Evolutionary conservation across 2,888 invertebrate species (phyloP).

Genomic region (Sminthurides aquaticus): DNA sequence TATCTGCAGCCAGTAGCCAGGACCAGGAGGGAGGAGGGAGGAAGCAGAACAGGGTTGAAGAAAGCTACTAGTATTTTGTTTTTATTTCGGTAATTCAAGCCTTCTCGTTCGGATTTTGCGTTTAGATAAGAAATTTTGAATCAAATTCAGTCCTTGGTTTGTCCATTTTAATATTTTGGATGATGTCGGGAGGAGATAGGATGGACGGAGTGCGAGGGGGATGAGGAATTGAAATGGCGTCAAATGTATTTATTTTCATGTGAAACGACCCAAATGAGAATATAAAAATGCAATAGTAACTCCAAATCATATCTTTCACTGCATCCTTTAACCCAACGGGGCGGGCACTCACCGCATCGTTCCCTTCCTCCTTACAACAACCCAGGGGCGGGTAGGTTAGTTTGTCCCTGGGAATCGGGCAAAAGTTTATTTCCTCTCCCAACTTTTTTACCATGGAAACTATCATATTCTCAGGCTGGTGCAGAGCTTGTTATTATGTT

Average conservation of each 20-base stretch:
- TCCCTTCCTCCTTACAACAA: neutral
- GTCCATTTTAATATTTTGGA: neutral
- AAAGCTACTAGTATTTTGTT: neutral
- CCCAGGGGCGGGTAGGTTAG: too few relatives aligned
- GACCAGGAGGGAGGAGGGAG: too few relatives aligned
- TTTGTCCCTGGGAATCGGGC: too few relatives aligned
- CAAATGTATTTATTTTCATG: slow-evolving; percentile 43
- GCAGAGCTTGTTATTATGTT: too few relatives aligned
- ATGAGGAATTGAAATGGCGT: slow-evolving; percentile 34
- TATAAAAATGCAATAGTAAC: slow-evolving; percentile 43
- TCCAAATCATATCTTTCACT: slow-evolving; percentile 32
- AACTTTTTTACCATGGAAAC: too few relatives aligned
- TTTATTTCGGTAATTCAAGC: neutral
- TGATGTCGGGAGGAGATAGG: slow-evolving; percentile 21
- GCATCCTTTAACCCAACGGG: neutral
- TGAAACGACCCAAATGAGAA: slow-evolving; percentile 43
- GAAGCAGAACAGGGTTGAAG: too few relatives aligned
- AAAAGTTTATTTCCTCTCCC: too few relatives aligned
- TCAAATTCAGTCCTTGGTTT: neutral
- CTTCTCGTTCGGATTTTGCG: neutral
- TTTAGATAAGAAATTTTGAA: neutral
- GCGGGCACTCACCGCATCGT: slow-evolving; percentile 14
- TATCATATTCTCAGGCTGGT: too few relatives aligned
- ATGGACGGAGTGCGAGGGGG: slow-evolving; percentile 27
- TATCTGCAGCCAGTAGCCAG: neutral